Percentiles rank a stretch among this genome's conserved stretches.
phyloP scores from a whole-genome alignment of 2,888 invertebrate species.

The Eilema caniola region DNA sequence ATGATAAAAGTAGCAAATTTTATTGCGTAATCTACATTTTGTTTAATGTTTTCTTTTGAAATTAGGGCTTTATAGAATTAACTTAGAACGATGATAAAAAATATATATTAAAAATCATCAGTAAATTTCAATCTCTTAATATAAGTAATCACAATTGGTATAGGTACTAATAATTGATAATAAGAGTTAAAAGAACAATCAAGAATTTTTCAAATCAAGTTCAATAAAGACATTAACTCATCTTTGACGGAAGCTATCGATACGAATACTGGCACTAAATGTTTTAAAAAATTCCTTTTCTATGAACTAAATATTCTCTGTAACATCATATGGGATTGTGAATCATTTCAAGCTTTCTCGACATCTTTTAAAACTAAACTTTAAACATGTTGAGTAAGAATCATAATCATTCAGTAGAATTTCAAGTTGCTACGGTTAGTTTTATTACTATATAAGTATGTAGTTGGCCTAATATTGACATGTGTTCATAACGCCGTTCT shows the following conservation, averaged over 20 bases:
- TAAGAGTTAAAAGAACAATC: no score
- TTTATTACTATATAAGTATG: slow-evolving; percentile 44
- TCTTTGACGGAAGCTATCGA: not conserved
- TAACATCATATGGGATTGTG: slow-evolving; percentile 38
- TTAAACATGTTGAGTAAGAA: slow-evolving; percentile 18
- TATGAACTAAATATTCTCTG: slow-evolving; percentile 25
- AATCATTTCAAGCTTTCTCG: slow-evolving; percentile 20
- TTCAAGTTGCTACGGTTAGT: slow-evolving; percentile 23
- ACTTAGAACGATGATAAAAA: no score
- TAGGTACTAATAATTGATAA: no score
- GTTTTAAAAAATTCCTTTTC: slow-evolving; percentile 15
- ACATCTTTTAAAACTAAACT: slow-evolving; percentile 14
- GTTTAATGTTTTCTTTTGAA: not conserved
- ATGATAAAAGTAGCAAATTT: not conserved
- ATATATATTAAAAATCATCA: no score
- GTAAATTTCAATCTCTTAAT: no score
- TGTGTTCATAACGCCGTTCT: slow-evolving; percentile 49
- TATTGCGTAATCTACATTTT: not conserved
- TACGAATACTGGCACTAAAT: not conserved
- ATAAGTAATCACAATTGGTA: no score
- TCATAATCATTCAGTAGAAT: slow-evolving; percentile 18
- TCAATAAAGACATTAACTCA: not conserved
- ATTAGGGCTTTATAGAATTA: not conserved
- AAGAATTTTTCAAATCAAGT: no score
- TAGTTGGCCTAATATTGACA: slow-evolving; percentile 55